Conservation (phyloP, 1,140 invertebrate species). For the Trinorchestia longiramus region DNA sequence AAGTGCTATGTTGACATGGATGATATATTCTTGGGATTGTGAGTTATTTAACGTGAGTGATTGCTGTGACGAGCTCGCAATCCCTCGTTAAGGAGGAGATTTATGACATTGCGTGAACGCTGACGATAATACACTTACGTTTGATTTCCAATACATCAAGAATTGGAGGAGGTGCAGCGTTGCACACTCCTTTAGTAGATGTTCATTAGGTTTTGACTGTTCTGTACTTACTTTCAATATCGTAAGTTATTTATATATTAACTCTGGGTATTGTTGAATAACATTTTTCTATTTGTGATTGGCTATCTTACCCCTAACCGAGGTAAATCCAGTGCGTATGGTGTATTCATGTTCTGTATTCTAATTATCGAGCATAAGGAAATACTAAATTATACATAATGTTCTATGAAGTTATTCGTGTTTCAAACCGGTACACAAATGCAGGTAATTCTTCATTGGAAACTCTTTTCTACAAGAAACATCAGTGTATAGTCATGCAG, state of each 20-base stretch:
- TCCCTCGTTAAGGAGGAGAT: background rate
- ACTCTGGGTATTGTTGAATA: background rate
- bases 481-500: too few species aligned
- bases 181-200: background rate
- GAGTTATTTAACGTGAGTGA: background rate
- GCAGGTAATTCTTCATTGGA: too few species aligned
- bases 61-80: background rate
- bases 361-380: too few species aligned
- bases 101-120: background rate
- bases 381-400: too few species aligned
- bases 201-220: background rate
- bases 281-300: background rate
- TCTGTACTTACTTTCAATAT: background rate
- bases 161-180: background rate
- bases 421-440: too few species aligned
- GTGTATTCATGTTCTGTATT: too few species aligned
- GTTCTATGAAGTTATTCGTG: too few species aligned
- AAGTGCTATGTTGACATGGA: background rate
- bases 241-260: background rate
- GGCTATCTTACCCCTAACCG: background rate
- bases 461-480: too few species aligned
- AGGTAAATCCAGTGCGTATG: background rate
- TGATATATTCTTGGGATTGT: background rate
- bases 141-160: background rate
- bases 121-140: background rate